A percentile compares a stretch with the other conserved stretches of the same genome.
These are phyloP conservation scores for Coryphaenoides rupestris DNA, from an alignment of 2,113 vertebrate species.

Conservation along the genomic window DNA sequence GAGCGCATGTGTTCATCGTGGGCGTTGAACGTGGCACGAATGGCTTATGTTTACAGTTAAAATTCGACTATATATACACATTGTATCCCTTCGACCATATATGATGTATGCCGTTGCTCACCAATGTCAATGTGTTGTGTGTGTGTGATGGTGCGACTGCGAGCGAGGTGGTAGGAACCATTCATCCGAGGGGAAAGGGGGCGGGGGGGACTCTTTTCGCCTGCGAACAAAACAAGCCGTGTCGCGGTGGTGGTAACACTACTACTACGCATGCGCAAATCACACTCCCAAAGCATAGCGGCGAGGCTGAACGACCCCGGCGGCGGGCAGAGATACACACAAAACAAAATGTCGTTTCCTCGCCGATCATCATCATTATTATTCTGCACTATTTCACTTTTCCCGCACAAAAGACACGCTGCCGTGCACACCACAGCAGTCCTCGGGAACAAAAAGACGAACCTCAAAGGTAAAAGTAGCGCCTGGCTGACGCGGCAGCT, in stretches of 20 bases:
- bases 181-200: no score
- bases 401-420: constrained; percentile 23
- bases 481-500: constrained; percentile 82
- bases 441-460: constrained; percentile 49
- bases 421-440: constrained; percentile 64
- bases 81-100: no score
- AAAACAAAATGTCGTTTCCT: not conserved
- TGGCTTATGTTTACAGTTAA: no score
- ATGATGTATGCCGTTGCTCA: no score
- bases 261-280: constrained; percentile 37
- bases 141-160: no score
- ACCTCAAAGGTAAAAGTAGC: constrained; percentile 57
- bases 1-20: not conserved
- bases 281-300: no score
- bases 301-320: not conserved
- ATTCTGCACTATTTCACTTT: constrained; percentile 31
- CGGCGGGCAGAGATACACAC: no score
- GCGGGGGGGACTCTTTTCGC: not conserved
- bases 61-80: no score
- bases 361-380: no score
- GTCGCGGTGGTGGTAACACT: no score
- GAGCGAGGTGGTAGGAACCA: constrained; percentile 31
- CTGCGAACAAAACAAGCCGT: constrained; percentile 16
- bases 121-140: no score
- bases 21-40: no score